A percentile compares a stretch with the other conserved stretches of the same genome.
These are phyloP conservation scores for Sardinella longiceps DNA, from an alignment of 2,797 vertebrate genomes.

Conservation along the genomic window DNA sequence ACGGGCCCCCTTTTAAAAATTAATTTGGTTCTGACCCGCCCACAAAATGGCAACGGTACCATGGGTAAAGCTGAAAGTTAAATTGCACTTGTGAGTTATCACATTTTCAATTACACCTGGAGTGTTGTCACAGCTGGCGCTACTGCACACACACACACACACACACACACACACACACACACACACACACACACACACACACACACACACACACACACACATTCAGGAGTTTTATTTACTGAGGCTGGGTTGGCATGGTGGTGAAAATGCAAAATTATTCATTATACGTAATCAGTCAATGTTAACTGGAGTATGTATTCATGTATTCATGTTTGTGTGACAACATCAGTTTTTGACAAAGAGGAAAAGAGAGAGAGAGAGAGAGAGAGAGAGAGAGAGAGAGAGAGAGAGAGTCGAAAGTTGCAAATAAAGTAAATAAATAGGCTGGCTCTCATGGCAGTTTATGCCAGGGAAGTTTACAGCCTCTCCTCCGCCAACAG, in stretches of 20 bases:
- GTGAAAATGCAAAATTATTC: constrained; percentile 37
- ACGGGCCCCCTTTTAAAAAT: constrained; percentile 89
- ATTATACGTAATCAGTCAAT: not conserved
- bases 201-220: constrained; percentile 51
- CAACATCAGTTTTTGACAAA: not conserved
- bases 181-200: constrained; percentile 33
- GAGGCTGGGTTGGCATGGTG: constrained; percentile 63
- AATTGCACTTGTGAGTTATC: constrained; percentile 83
- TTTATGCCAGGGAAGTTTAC: not conserved
- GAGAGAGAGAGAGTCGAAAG: not conserved
- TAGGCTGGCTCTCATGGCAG: not conserved
- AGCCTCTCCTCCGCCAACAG: not conserved
- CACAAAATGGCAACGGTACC: constrained; percentile 80
- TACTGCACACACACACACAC: not conserved
- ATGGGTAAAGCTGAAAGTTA: constrained; percentile 85
- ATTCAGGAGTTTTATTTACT: constrained; percentile 79
- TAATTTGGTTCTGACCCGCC: constrained; percentile 91
- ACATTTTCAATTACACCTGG: constrained; percentile 89
- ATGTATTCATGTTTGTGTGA: not conserved
- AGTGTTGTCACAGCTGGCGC: constrained; percentile 12
- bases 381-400: not conserved
- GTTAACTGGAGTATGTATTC: not conserved
- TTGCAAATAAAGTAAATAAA: not conserved
- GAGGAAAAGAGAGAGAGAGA: not conserved
- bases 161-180: constrained; percentile 51